Percentiles rank a stretch among this genome's conserved stretches.
These are phyloP conservation scores for Camponotus fellah DNA, from an alignment of 2,888 invertebrate species.

Conservation along the genomic window DNA sequence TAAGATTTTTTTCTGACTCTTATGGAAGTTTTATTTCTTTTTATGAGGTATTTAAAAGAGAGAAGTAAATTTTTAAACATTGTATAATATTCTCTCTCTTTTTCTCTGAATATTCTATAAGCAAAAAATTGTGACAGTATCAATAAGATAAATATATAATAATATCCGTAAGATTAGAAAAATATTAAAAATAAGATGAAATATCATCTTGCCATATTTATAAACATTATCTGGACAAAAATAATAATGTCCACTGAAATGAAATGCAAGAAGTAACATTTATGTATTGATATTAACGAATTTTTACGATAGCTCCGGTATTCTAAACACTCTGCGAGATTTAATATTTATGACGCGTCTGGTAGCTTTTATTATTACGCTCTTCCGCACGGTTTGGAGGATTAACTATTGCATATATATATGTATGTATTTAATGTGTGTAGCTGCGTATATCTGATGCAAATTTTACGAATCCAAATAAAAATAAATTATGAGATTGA, in stretches of 20 bases:
- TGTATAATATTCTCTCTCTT: not conserved
- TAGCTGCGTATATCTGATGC: constrained; percentile 27
- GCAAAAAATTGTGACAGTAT: not conserved
- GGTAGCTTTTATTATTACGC: constrained; percentile 47
- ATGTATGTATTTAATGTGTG: not conserved
- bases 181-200: not conserved
- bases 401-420: not conserved
- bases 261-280: constrained; percentile 33
- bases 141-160: not conserved
- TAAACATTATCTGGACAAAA: constrained; percentile 43
- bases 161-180: not conserved
- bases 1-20: constrained; percentile 50
- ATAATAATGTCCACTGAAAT: constrained; percentile 18
- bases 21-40: not conserved
- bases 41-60: constrained; percentile 15
- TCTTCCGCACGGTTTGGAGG: constrained; percentile 28
- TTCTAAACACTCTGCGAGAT: constrained; percentile 43
- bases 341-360: constrained; percentile 53
- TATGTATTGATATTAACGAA: constrained; percentile 42
- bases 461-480: not conserved
- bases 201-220: not conserved
- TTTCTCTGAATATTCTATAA: not conserved
- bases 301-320: constrained; percentile 46
- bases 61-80: constrained; percentile 9
- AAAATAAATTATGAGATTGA: not conserved